Evolutionary conservation across 1,140 invertebrate species (phyloP).

Genomic region (Caenorhabditis latens): DNA sequence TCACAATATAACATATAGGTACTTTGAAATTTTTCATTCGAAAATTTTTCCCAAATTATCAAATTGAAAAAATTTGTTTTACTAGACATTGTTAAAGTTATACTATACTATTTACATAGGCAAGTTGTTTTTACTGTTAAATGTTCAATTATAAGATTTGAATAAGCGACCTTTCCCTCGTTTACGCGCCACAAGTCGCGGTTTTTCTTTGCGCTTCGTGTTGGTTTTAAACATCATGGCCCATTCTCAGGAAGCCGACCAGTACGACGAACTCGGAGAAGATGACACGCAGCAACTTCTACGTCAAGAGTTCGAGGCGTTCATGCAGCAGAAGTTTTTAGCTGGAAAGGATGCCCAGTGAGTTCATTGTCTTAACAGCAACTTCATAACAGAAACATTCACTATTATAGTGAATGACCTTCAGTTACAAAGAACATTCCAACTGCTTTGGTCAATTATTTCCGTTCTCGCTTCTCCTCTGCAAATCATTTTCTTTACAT

Average conservation of each 20-base stretch:
- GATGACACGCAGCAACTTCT: constrained; percentile 79
- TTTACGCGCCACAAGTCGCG: no score
- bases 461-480: no score
- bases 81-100: no score
- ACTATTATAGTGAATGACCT: not conserved
- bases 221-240: no score
- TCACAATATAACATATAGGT: no score
- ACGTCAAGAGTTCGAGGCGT: constrained; percentile 87
- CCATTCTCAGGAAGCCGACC: constrained; percentile 42
- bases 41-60: no score
- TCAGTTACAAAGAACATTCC: not conserved
- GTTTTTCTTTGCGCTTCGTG: no score
- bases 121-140: not conserved
- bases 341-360: constrained; percentile 83
- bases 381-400: not conserved
- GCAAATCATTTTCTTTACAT: no score
- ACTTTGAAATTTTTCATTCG: no score
- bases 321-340: constrained; percentile 90
- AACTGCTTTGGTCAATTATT: no score
- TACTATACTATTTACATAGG: not conserved
- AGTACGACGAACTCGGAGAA: constrained; percentile 5
- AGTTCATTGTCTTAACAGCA: not conserved
- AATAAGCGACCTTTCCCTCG: no score
- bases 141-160: not conserved
- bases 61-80: no score